Evolutionary conservation across 1,140 invertebrate species (phyloP).

Genomic region (Zophobas morio): DNA sequence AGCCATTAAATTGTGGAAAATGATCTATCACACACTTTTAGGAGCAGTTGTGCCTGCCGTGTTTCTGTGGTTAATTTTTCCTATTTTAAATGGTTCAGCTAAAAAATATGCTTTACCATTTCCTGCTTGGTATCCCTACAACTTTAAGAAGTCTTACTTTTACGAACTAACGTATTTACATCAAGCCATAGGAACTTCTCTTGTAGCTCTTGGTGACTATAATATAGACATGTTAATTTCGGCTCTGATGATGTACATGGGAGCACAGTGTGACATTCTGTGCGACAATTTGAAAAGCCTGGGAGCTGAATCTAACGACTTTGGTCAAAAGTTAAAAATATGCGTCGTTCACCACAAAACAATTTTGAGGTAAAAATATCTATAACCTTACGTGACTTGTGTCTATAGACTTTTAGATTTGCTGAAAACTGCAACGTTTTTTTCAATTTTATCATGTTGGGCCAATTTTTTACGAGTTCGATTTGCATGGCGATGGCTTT

Average conservation of each 20-base stretch:
- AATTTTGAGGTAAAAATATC: background rate
- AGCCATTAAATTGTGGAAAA: background rate
- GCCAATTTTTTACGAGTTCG: background rate
- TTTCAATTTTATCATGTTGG: slow-evolving; percentile 3
- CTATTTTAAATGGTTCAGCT: too few species aligned
- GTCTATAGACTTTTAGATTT: background rate
- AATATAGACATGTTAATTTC: slow-evolving; percentile 1
- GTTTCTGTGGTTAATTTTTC: background rate
- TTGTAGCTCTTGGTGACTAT: slow-evolving; percentile 1
- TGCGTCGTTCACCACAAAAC: background rate
- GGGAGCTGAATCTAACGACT: background rate
- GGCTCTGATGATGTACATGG: background rate
- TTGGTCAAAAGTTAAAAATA: background rate
- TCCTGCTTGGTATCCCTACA: background rate
- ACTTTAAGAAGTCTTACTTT: background rate
- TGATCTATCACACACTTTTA: background rate
- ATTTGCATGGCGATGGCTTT: slow-evolving; percentile 1
- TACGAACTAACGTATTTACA: background rate
- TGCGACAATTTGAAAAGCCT: background rate
- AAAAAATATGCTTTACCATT: too few species aligned
- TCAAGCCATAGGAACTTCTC: background rate
- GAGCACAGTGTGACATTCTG: slow-evolving; percentile 5
- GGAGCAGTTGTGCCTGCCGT: background rate
- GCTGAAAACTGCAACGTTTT: slow-evolving; percentile 1
- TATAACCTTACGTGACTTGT: too few species aligned